Evolutionary conservation across 1,140 invertebrate genomes (phyloP).

Genomic region (Drosophila punjabiensis): DNA sequence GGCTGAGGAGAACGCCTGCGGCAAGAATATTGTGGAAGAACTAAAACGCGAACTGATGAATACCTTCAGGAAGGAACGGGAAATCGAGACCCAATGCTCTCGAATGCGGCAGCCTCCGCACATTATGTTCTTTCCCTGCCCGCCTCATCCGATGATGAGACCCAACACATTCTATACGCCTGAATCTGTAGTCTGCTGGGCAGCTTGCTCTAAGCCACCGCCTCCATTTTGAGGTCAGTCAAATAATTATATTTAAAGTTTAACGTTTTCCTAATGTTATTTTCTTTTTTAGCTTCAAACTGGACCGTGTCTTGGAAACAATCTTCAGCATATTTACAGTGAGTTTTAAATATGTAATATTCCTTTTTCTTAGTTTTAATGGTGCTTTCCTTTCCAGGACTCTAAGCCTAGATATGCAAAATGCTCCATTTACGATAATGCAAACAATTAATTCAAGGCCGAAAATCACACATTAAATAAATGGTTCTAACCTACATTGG

Average conservation of each 20-base stretch:
- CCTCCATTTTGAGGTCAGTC: not conserved
- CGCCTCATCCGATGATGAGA: not conserved
- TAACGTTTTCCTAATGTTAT: not conserved
- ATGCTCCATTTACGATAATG: not conserved
- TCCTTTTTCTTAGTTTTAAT: not conserved
- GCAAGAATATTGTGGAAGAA: constrained; percentile 32
- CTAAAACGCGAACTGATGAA: constrained; percentile 47
- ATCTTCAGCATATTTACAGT: constrained; percentile 24
- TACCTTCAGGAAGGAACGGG: constrained; percentile 4
- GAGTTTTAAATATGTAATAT: not conserved
- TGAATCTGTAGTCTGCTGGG: constrained; percentile 29
- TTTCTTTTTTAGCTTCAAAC: not conserved
- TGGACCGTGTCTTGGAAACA: constrained; percentile 12
- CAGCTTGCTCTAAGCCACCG: constrained; percentile 8
- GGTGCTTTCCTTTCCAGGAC: not conserved
- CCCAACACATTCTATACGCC: not conserved
- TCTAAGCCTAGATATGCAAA: not conserved
- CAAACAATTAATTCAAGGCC: not conserved
- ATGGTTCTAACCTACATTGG: not conserved
- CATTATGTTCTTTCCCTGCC: constrained; percentile 24
- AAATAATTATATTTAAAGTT: not conserved
- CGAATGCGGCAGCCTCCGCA: constrained; percentile 4
- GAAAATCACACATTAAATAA: not conserved
- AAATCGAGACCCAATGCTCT: not conserved
- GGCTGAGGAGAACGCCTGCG: not conserved